Base-by-base conservation (phyloP, 2,113 vertebrate genomes). In the Morone saxatilis region DNA sequence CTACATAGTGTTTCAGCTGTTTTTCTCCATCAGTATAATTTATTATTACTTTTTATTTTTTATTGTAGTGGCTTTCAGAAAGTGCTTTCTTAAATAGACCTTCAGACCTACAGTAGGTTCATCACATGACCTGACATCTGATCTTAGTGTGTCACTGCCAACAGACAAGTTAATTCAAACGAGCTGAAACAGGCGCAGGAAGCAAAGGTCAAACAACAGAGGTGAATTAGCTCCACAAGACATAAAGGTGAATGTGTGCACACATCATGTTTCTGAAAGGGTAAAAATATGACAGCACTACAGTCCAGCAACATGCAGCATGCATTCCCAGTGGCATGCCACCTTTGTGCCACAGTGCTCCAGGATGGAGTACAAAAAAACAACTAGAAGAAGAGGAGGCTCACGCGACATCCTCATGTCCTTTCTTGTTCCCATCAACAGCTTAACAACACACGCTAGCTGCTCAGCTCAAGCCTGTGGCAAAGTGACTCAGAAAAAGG, bases 341-440 rank as follows among this genome's bases (percentile, higher is more conserved):
- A 86, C 89, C 88, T 91, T 81, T 81, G 71, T 63, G 81, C 59
- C 38, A 17, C 66, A 56, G 45, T 2, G 71, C 65, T 77, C 60
- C 54, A 7, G 82, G 77, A 80, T 4, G 47, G 50, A 47, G 74
- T 6, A 62, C 0, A 62, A 66, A n/a, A 53, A n/a, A 76, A n/a
- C 1, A 53, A 11, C 14, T 20, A 17, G 25, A 76, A 1, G 60
- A 83, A 1, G 62, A 79, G 71, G 70, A 77, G 57, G 78, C 79
- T 89, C 87, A 83, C 71, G 53, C 71, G 31, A 85, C 83, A 4
- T 78, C 88, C 88, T 85, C 81, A 63, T 13, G 88, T 93, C 91
- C 67, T 76, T 41, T 93, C 84, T 40, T 1, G 73, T 93, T 94
- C 75, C 76, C 81, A 41, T 92, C 91, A 91, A 81, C 84, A 65